Percentiles rank a stretch among this genome's conserved stretches.
phyloP scores from a whole-genome alignment of 2,888 invertebrate species.

The Eupithecia subumbrata region DNA sequence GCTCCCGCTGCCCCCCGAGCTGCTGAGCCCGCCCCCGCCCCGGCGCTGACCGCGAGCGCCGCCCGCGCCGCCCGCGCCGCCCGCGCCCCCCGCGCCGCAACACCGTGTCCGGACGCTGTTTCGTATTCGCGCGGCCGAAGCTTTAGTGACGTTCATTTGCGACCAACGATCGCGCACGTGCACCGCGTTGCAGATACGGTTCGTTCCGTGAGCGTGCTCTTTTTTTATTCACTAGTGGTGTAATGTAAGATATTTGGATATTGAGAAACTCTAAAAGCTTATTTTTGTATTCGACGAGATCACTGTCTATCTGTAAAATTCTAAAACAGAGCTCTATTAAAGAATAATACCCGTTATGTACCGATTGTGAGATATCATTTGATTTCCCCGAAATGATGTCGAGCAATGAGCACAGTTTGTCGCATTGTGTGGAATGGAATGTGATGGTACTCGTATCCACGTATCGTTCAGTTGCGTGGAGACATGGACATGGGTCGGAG shows the following conservation, averaged over 20 bases:
- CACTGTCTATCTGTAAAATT: conserved; percentile 78
- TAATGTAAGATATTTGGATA: conserved; percentile 78
- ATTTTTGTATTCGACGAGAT: conserved; percentile 82
- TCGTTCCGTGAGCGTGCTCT: conserved; percentile 74
- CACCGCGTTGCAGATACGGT: conserved; percentile 68
- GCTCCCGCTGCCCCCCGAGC: conserved; percentile 81
- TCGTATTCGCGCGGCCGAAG: conserved; percentile 79
- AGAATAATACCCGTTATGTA: conserved; percentile 55
- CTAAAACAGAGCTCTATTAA: conserved; percentile 68
- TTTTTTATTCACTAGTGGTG: conserved; percentile 75
- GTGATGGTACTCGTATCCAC: conserved; percentile 4
- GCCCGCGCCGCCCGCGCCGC: conserved; percentile 52
- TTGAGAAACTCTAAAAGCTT: conserved; percentile 82
- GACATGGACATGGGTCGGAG: background rate
- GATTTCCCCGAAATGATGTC: conserved; percentile 79
- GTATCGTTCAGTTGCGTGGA: background rate
- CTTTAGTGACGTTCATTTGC: conserved; percentile 81
- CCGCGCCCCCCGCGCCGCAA: conserved; percentile 48
- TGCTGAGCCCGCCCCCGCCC: conserved; percentile 80
- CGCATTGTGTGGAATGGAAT: conserved; percentile 34
- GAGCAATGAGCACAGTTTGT: conserved; percentile 63
- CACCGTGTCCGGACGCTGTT: conserved; percentile 67
- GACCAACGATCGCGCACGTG: conserved; percentile 74
- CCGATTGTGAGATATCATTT: conserved; percentile 76
- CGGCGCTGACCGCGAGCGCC: conserved; percentile 75